A percentile compares a stretch with the other conserved stretches of the same genome.
These are phyloP conservation scores for Monodelphis domestica DNA, from an alignment of 2,797 vertebrate genomes.

Conservation along the genomic window DNA sequence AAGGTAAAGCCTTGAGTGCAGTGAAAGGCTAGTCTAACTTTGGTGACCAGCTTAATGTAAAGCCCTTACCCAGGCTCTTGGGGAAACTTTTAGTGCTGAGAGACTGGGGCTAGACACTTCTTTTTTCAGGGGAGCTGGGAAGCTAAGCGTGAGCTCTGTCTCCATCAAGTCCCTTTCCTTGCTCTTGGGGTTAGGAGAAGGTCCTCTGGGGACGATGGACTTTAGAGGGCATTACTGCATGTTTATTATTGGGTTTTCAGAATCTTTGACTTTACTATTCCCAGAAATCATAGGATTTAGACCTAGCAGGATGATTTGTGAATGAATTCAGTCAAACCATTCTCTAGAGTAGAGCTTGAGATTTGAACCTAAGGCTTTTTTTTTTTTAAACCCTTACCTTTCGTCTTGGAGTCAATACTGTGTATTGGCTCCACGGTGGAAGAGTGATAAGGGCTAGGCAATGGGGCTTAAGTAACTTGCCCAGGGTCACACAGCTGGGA, in stretches of 20 bases:
- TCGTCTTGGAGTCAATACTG: too few species aligned
- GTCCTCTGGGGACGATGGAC: background rate
- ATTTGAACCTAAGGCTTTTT: background rate
- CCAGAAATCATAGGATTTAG: background rate
- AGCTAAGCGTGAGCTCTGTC: background rate
- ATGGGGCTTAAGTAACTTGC: too few species aligned
- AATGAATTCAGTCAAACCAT: background rate
- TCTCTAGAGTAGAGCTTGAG: background rate
- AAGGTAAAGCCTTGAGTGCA: slow-evolving; percentile 53
- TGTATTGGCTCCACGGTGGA: too few species aligned
- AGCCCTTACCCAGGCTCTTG: background rate
- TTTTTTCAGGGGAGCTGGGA: slow-evolving; percentile 17
- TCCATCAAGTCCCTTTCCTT: background rate
- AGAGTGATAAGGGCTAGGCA: too few species aligned
- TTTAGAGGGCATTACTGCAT: background rate
- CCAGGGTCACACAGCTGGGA: too few species aligned
- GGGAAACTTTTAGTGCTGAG: background rate
- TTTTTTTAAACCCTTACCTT: too few species aligned
- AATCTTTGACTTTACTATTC: background rate
- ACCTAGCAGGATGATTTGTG: background rate
- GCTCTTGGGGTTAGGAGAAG: background rate
- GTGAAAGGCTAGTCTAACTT: slow-evolving; percentile 58
- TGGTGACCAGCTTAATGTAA: background rate
- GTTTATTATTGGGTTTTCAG: background rate
- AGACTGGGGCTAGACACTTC: background rate